phyloP scores from a whole-genome alignment of 2,113 vertebrate genomes.

The Saccopteryx leptura region DNA sequence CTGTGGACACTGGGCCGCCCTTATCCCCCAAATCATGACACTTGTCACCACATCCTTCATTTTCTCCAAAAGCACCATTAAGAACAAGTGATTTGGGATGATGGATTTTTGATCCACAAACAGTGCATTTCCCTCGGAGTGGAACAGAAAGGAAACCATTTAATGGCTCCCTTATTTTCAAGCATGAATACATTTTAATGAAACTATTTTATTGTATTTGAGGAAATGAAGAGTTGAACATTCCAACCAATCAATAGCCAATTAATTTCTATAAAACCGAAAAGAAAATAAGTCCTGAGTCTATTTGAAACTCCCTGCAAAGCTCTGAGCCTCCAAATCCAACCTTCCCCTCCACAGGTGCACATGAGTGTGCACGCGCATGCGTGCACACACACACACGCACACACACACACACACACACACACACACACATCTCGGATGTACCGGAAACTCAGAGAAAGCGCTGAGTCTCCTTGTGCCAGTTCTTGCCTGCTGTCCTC shows the following conservation, averaged over 20 bases:
- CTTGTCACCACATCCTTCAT: background rate
- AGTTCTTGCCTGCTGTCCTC: background rate
- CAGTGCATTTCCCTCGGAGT: slow-evolving; percentile 52
- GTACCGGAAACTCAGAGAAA: slow-evolving; percentile 56
- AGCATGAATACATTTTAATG: slow-evolving; percentile 28
- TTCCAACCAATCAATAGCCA: slow-evolving; percentile 59
- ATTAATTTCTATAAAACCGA: slow-evolving; percentile 67
- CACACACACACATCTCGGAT: background rate
- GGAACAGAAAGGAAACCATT: slow-evolving; percentile 73
- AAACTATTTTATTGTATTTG: slow-evolving; percentile 78
- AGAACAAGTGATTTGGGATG: slow-evolving; percentile 63
- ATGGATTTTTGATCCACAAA: slow-evolving; percentile 77
- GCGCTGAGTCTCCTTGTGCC: slow-evolving; percentile 46
- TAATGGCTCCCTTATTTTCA: slow-evolving; percentile 69
- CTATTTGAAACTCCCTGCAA: slow-evolving; percentile 6
- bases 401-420: accelerated
- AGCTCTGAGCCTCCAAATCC: slow-evolving; percentile 66
- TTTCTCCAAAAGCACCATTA: slow-evolving; percentile 54
- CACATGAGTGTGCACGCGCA: background rate
- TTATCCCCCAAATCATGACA: background rate
- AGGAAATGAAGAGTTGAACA: slow-evolving; percentile 51
- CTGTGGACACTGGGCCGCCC: accelerated
- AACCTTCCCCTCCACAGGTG: background rate
- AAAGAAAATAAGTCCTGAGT: slow-evolving; percentile 59
- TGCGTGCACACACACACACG: too few species aligned